Conservation (phyloP, 2,797 vertebrate genomes). For the Bradypus variegatus region DNA sequence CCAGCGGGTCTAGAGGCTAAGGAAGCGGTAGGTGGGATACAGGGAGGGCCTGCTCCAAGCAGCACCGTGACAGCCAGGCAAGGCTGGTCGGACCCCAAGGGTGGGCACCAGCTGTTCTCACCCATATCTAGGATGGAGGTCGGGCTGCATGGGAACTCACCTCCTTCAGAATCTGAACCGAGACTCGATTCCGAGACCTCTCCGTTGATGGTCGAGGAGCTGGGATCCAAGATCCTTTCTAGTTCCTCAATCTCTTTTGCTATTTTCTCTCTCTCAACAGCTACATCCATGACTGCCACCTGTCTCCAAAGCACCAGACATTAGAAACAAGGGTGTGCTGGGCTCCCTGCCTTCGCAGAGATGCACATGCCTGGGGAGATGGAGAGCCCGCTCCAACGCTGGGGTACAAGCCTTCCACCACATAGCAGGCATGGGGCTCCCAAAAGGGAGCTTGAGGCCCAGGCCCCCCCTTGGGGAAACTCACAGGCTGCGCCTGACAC, state of each 20-base stretch:
- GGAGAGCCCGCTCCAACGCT: not conserved
- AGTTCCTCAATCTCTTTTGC: conserved; percentile 78
- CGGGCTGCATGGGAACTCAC: not conserved
- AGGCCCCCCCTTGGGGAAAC: not conserved
- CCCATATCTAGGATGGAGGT: not conserved
- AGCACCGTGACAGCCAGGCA: too few species aligned
- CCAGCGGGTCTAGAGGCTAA: too few species aligned
- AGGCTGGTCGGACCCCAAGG: too few species aligned
- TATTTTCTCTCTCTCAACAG: conserved; percentile 75
- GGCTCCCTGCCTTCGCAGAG: too few species aligned
- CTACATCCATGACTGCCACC: conserved; percentile 55
- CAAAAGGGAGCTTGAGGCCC: too few species aligned
- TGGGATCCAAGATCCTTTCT: conserved; percentile 74
- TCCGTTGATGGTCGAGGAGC: not conserved
- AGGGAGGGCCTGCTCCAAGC: too few species aligned
- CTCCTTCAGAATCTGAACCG: conserved; percentile 46
- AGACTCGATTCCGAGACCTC: conserved; percentile 22
- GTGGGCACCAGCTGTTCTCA: too few species aligned
- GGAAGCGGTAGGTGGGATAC: too few species aligned
- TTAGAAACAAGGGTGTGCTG: rapidly evolving
- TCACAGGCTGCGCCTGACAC: not conserved
- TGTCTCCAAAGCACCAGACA: rapidly evolving
- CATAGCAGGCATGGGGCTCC: not conserved
- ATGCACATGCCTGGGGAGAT: rapidly evolving
- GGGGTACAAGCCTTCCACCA: too few species aligned